Base-by-base conservation (phyloP, 2,888 invertebrate species). In the Drosophila koepferae region DNA sequence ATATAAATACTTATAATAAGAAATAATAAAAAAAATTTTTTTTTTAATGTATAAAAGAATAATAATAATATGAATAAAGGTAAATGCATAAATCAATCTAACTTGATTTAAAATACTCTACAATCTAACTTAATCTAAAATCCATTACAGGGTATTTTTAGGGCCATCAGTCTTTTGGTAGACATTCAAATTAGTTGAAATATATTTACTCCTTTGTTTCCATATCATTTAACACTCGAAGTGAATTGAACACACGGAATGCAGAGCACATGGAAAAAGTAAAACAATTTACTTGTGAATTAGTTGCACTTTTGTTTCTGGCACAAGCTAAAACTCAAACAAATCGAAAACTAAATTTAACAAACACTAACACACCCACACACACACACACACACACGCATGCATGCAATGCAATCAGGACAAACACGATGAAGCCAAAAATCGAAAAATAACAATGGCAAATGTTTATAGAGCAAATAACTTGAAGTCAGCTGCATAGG, bases 351-450 rank as follows among this genome's bases (percentile, higher is more conserved):
- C 66, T 58, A 77, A 79, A 70, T 67, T 65, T 46, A 68, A 73
- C 51, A 76, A 67, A 63, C 36, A 34, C 20, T 10, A 14, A 14
- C 14, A 53, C 53, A 36, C 20, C 18, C 20, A 36, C 36, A 4
- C 14, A 53, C 53, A 36, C 20, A 34, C 20, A 36, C 36, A 53
- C 36, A 5, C 51, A 20, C 20, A 18, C 36, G 0, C 20, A 18
- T 14, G 10, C 72, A 77, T 6, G 7, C 65, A 77, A 70, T 56
- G 71, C 74, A 70, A 80, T 81, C 82, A 77, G 65, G 56, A 58
- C 66, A 63, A 73, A 81, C 64, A 73, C 63, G 65, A 63, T 66
- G 68, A 73, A 77, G 49, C 36, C 53, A 51, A 56, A 61, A 76
- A 65, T 54, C 64, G 28, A 68, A 40, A 72, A 60, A 38, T 65